Base-by-base conservation (phyloP, 1,140 invertebrate species). In the Daktulosphaira vitifoliae region DNA sequence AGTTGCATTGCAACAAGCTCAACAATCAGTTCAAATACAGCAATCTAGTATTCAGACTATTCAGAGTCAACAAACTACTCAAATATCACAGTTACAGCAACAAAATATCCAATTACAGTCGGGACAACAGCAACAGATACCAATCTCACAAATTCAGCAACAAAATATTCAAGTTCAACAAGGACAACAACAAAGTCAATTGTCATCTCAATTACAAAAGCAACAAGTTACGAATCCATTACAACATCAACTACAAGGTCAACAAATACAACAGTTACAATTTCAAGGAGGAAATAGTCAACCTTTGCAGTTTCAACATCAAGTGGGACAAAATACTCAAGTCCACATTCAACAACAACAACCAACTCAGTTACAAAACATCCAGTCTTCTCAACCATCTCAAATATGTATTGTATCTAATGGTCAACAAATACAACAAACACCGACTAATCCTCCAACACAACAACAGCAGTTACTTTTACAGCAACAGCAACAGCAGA, bases 51-150 rank as follows among this genome's bases (percentile, higher is more conserved):
- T 72, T 67, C 73, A 75, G 62, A 73, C 74, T 54, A 39, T 69
- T 26, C 69, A 68, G 9, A 71, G 72, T 11, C 71, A 73, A 23
- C 66, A 59, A 68, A 69, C 69, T 33, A 71, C 70, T 59, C 67
- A 69, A 23, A 68, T 66, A 65, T 68, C 74, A 59, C 64, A 73
- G 13, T 67, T 65, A 54, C 72, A 65, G 25, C 69, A 69, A 38
- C 69, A 71, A 66, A 56, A 65, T 9, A 67, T 65, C 22, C 70
- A 70, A 67, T 22, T 46, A 3, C 67, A 26, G 22, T 71, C 71
- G 26, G 65, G 69, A 23, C 72, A 75, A 65, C 73, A 74, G 48
- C 74, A 81, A 62, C 81, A 80, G 67, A 78, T 79, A 48, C 80
- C 80, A 42, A 52, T 66, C 29, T n/a, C 20, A n/a, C 68, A 74